Evolutionary conservation across 2,888 invertebrate genomes (phyloP), one percentile per base, ranked within the genome.

Genomic region (Calliopum simillimum): DNA sequence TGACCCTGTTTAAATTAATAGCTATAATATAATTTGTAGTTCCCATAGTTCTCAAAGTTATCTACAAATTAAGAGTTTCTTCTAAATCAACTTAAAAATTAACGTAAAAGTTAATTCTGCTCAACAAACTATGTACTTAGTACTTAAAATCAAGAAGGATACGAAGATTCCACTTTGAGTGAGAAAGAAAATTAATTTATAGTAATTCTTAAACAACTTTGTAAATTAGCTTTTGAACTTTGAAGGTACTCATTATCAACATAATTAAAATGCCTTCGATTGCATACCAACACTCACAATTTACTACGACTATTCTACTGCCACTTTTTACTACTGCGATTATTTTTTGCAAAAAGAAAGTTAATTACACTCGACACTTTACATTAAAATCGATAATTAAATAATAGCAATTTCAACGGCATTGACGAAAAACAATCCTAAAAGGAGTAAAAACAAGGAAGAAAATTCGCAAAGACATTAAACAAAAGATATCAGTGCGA

Each of bases 351-450:
- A 25, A 13, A 13, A 23, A 49, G 64, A 63, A 47, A 51, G 58
- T 59, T 69, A 69, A 69, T 69, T 69, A 51, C 14, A 25, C 51
- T 64, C 59, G 25, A 51, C 64, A 49, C 51, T 64, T 69, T 69
- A 21, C 59, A 59, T 69, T 69, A 69, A 65, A 65, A 69, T 69
- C 59, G 69, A 69, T 69, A 69, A 69, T 69, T 69, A 58, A 64
- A 69, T 69, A 65, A 69, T 58, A 43, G 62, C 16, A 51, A 43
- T 13, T n/a, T 61, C 43, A n/a, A 43, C 44, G 41, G 49, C 21
- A 56, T 14, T 23, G 21, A 23, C 21, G 25, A 56, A 14, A 56
- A 23, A 55, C 19, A 4, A 55, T n/a, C 6, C 19, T 8, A 56
- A 44, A 43, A 46, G 4, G 5, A 16, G 43, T 16, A 46, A 21